phyloP scores from a whole-genome alignment of 2,113 vertebrate species.

The Toxostoma redivivum region DNA sequence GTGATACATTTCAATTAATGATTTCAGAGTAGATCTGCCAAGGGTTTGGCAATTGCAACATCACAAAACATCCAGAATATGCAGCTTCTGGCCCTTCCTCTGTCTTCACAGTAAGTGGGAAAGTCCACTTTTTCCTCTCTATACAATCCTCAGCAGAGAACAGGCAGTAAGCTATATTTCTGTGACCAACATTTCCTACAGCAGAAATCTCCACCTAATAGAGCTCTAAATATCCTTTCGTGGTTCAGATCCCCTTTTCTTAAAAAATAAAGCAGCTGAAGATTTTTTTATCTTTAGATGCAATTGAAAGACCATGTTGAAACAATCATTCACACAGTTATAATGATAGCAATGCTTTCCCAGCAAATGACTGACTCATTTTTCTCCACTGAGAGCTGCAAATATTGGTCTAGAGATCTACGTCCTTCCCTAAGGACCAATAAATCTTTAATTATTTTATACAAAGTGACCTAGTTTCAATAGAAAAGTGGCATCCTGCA shows the following conservation, averaged over 20 bases:
- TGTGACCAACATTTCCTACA: neutral
- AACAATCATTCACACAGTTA: neutral
- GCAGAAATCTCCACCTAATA: neutral
- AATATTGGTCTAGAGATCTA: neutral
- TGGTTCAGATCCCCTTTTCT: neutral
- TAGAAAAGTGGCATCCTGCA: neutral
- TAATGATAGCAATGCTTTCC: neutral
- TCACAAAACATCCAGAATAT: neutral
- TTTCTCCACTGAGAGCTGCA: neutral
- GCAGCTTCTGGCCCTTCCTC: neutral
- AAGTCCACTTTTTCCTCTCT: neutral
- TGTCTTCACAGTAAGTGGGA: neutral
- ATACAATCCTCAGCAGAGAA: neutral
- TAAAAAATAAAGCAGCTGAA: neutral
- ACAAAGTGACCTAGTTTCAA: conserved; percentile 44
- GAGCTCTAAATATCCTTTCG: neutral
- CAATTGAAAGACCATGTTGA: neutral
- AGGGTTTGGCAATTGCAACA: neutral
- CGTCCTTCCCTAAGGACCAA: conserved; percentile 8
- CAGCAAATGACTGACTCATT: neutral
- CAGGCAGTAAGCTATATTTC: neutral
- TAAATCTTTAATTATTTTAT: conserved; percentile 57
- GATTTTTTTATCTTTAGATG: neutral
- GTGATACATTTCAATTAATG: neutral
- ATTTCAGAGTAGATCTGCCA: neutral